Percentiles rank a stretch among this genome's conserved stretches.
These are phyloP conservation scores for Paracyclopina nana DNA, from an alignment of 1,140 invertebrate species.

Conservation along the genomic window DNA sequence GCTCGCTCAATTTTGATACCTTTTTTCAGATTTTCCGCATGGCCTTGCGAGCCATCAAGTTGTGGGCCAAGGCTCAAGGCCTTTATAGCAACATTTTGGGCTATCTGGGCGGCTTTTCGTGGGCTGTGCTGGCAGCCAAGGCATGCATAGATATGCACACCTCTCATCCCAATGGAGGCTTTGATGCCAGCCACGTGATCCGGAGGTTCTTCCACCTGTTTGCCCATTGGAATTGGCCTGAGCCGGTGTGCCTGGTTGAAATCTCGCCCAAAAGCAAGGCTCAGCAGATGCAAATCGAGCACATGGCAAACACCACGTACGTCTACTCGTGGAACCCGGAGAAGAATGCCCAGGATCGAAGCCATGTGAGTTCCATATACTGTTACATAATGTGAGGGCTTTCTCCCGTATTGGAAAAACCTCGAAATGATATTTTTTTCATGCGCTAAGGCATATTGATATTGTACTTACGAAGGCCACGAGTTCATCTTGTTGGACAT, in stretches of 20 bases:
- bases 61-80: conserved; percentile 13
- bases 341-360: conserved; percentile 3
- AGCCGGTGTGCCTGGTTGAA: not conserved
- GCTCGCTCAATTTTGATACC: too few species aligned
- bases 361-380: conserved; percentile 4
- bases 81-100: conserved; percentile 15
- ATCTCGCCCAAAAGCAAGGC: conserved; percentile 1
- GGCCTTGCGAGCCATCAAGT: conserved; percentile 2
- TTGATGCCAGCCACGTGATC: not conserved
- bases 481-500: too few species aligned
- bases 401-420: too few species aligned
- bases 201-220: conserved; percentile 2
- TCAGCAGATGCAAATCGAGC: too few species aligned
- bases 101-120: conserved; percentile 15
- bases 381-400: too few species aligned
- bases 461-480: too few species aligned
- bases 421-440: too few species aligned
- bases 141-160: conserved; percentile 12
- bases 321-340: conserved; percentile 6
- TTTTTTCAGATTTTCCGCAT: conserved; percentile 2
- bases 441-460: too few species aligned
- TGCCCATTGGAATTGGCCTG: conserved; percentile 6
- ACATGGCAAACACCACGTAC: not conserved
- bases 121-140: conserved; percentile 13
- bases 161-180: not conserved